A percentile compares a stretch with the other conserved stretches of the same genome.
Conservation (phyloP, 2,888 invertebrate genomes). For the Helleia helle region DNA sequence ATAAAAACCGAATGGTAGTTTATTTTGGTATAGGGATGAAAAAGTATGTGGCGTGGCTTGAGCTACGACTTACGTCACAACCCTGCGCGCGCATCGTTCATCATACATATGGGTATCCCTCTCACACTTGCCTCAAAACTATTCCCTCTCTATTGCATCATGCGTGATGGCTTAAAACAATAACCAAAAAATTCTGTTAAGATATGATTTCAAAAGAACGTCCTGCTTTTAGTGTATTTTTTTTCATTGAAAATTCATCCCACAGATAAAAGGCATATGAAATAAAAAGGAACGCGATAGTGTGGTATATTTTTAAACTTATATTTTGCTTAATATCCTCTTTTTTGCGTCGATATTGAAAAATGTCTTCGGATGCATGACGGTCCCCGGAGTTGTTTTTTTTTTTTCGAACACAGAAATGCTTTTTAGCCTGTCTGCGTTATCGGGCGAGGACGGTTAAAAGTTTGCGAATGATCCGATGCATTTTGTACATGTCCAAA, state of each 20-base stretch:
- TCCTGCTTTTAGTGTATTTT: conserved; percentile 26
- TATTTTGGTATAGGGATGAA: too few relatives aligned
- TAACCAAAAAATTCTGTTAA: conserved; percentile 50
- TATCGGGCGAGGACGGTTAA: conserved; percentile 51
- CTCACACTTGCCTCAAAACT: too few relatives aligned
- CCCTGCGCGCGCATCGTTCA: too few relatives aligned
- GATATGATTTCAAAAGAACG: conserved; percentile 33
- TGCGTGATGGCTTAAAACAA: conserved; percentile 58
- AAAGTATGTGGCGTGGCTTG: conserved; percentile 59
- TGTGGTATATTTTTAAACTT: conserved; percentile 25
- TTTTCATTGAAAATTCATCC: conserved; percentile 25
- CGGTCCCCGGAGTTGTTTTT: conserved; percentile 34
- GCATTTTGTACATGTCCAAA: conserved; percentile 25
- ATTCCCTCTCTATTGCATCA: too few relatives aligned
- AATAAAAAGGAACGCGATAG: conserved; percentile 21
- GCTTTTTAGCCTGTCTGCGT: conserved; percentile 64
- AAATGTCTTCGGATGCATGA: conserved; percentile 58
- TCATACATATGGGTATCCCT: too few relatives aligned
- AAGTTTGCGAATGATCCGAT: conserved; percentile 35
- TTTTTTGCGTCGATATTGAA: conserved; percentile 47
- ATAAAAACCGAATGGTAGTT: conserved; percentile 60
- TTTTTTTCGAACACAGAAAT: conserved; percentile 63
- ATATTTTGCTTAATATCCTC: conserved; percentile 31
- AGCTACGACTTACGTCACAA: conserved; percentile 57
- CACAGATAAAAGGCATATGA: conserved; percentile 30